A percentile compares a stretch with the other conserved stretches of the same genome.
These are phyloP conservation scores for Sebastes goodei DNA, from an alignment of 2,797 vertebrate species.

Conservation along the genomic window DNA sequence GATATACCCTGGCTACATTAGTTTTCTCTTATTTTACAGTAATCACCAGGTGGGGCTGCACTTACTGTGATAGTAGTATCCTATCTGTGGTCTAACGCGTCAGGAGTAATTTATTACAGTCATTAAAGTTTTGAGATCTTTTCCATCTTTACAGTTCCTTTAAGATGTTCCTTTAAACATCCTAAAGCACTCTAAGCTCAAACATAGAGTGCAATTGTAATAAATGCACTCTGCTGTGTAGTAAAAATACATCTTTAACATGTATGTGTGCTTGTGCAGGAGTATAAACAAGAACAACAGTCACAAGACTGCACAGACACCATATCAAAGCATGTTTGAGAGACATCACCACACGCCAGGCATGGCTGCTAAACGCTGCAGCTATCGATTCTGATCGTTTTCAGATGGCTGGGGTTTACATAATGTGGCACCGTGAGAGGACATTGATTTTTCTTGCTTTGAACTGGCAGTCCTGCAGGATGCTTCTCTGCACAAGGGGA, in stretches of 20 bases:
- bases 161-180: not conserved
- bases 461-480: constrained; percentile 44
- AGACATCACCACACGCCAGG: constrained; percentile 6
- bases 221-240: not conserved
- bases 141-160: not conserved
- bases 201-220: not conserved
- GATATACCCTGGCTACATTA: constrained; percentile 32
- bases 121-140: constrained; percentile 12
- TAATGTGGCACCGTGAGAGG: constrained; percentile 48
- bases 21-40: constrained; percentile 28
- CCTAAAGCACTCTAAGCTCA: not conserved
- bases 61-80: not conserved
- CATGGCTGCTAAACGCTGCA: constrained; percentile 9
- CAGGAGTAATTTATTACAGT: constrained; percentile 31
- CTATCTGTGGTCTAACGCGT: constrained; percentile 6
- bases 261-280: not conserved
- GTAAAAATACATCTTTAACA: not conserved
- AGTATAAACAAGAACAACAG: not conserved
- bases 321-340: not conserved
- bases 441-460: constrained; percentile 65
- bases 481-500: constrained; percentile 40
- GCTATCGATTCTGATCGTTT: constrained; percentile 47
- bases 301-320: not conserved
- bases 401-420: constrained; percentile 55
- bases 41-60: constrained; percentile 21